These are phyloP conservation scores for Ciconia maguari DNA, from an alignment of 2,113 vertebrate species.

Conservation along the genomic window DNA sequence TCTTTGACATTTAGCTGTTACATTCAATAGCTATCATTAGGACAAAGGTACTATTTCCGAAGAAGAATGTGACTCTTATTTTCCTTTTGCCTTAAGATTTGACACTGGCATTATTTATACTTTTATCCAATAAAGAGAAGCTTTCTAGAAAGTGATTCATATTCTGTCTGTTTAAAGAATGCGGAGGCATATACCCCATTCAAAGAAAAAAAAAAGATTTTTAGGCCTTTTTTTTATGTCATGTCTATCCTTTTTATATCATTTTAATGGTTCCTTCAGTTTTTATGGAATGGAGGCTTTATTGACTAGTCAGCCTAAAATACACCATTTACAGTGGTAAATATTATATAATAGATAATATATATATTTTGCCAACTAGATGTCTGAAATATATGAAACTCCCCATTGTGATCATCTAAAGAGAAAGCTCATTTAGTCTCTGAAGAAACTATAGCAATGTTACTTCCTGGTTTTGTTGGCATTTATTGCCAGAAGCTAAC, in stretches of 20 bases:
- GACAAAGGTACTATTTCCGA: background rate
- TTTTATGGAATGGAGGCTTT: constrained; percentile 23
- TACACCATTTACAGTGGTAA: background rate
- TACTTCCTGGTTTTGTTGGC: background rate
- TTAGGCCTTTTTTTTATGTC: background rate
- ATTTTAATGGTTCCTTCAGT: constrained; percentile 24
- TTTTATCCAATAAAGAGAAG: constrained; percentile 10
- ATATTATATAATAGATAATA: background rate
- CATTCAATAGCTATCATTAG: constrained; percentile 22
- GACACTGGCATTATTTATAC: constrained; percentile 13
- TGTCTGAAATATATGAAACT: background rate
- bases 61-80: constrained; percentile 17
- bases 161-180: constrained; percentile 35
- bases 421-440: background rate
- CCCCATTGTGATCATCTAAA: background rate
- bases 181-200: background rate
- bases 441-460: background rate
- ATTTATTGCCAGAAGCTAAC: background rate
- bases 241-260: constrained; percentile 6
- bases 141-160: constrained; percentile 33
- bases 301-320: constrained; percentile 38
- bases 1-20: constrained; percentile 24
- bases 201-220: background rate
- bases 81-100: constrained; percentile 21
- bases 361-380: background rate